These are phyloP conservation scores for Bombus balteatus DNA, from an alignment of 1,140 invertebrate species.

Conservation along the genomic window DNA sequence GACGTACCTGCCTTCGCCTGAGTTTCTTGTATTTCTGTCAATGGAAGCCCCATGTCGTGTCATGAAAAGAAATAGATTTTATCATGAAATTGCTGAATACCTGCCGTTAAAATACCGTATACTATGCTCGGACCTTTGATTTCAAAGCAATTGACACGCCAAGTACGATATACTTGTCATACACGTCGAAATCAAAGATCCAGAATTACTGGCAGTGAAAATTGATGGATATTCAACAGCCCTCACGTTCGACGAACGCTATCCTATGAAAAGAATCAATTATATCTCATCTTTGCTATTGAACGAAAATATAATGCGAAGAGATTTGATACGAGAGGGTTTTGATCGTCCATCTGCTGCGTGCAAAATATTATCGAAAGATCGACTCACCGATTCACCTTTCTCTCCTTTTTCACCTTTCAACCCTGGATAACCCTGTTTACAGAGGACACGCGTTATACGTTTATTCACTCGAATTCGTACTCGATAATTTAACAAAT, in stretches of 20 bases:
- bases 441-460: slow-evolving; percentile 34
- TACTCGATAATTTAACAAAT: not conserved
- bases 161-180: slow-evolving; percentile 8
- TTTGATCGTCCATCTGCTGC: slow-evolving; percentile 5
- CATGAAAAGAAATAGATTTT: slow-evolving; percentile 68
- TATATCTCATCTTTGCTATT: slow-evolving; percentile 7
- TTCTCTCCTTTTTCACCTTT: slow-evolving; percentile 96
- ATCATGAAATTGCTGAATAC: slow-evolving; percentile 47
- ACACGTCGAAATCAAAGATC: slow-evolving; percentile 15
- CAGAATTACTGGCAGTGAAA: slow-evolving; percentile 4
- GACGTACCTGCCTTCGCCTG: slow-evolving; percentile 91
- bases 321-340: not conserved
- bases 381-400: slow-evolving; percentile 92
- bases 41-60: slow-evolving; percentile 35
- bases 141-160: not conserved
- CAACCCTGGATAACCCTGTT: slow-evolving; percentile 92
- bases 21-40: slow-evolving; percentile 95
- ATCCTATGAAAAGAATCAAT: not conserved
- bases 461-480: slow-evolving; percentile 10
- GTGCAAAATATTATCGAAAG: slow-evolving; percentile 33
- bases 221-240: slow-evolving; percentile 34
- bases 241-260: not conserved
- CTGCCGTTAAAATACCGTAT: not conserved
- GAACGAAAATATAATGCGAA: not conserved
- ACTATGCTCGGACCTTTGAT: not conserved